Evolutionary conservation across 2,113 vertebrate genomes (phyloP), one percentile per base, ranked within the genome.

Genomic region (Dendrocopos noguchii): DNA sequence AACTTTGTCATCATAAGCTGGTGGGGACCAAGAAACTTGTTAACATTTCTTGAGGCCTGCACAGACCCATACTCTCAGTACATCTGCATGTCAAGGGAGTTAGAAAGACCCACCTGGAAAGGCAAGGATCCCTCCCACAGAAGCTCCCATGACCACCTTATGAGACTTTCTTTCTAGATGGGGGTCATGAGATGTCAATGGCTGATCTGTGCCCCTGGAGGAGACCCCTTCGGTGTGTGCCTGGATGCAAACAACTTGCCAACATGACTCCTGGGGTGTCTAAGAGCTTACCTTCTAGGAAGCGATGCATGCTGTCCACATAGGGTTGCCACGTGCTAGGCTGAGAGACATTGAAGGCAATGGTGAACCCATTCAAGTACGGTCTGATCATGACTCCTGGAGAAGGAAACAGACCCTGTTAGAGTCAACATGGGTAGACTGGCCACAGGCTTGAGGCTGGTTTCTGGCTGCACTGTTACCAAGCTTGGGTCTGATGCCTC

Each of bases 351-450:
- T 98, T 99, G 95, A 99, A 99, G 93, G 96, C 96, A 67, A 99
- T 98, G 80, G 98, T 98, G 75, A 99, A 98, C 74, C 98, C 98
- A 2, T 97, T 96, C 90, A 98, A 91, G 83, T 98, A 98, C 0
- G 99, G 99, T 78, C 98, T 98, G 97, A 99, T 99, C 97, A 98
- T 99, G 97, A 99, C 98, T 97, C 99, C 99, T 99, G 98, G 90
- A 95, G 96, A 97, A 96, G 93, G 78, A 96, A 95, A 97, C 1
- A 70, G 36, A 65, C 36, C 31, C 46, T 59, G 76, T 68, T 95
- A 85, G 47, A 71, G 59, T 36, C 74, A 53, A 34, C 4, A 4
- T 5, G 25, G 19, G 33, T 46, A 55, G 46, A 36, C 27, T 10
- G 42, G 60, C 24, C 64, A 8, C 4, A 4, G 57, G 10, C 52